Conservation (phyloP, 2,797 vertebrate genomes). For the Craterocephalus amniculus region DNA sequence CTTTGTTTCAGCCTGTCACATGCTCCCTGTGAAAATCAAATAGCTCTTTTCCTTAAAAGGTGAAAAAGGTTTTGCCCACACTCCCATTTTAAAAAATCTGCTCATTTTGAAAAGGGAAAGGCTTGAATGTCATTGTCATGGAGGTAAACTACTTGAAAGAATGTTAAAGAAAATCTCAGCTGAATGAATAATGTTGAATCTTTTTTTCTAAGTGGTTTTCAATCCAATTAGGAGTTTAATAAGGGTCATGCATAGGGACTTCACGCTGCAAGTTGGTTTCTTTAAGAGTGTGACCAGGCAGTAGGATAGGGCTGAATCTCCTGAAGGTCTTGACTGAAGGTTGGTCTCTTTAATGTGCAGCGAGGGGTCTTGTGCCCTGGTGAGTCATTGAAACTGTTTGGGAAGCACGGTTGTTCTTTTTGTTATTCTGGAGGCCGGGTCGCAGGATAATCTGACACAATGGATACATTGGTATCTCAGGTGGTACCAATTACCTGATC, state of each 20-base stretch:
- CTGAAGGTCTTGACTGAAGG: constrained; percentile 62
- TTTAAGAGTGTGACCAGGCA: constrained; percentile 75
- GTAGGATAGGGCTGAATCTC: constrained; percentile 72
- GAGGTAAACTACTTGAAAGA: constrained; percentile 73
- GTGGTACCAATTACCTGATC: constrained; percentile 81
- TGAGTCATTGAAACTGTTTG: constrained; percentile 65
- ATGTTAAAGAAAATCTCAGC: constrained; percentile 75
- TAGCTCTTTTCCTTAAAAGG: constrained; percentile 84
- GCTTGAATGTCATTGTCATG: constrained; percentile 76
- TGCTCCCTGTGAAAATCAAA: constrained; percentile 90
- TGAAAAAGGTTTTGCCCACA: constrained; percentile 67
- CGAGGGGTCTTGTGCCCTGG: constrained; percentile 77
- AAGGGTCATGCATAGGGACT: constrained; percentile 93
- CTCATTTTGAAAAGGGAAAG: constrained; percentile 61
- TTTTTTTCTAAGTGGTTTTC: constrained; percentile 82
- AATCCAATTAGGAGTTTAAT: constrained; percentile 97
- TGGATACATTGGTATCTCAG: constrained; percentile 78
- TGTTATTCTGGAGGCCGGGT: constrained; percentile 54
- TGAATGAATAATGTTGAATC: constrained; percentile 85
- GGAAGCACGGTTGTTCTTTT: constrained; percentile 62
- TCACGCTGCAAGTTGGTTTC: constrained; percentile 89
- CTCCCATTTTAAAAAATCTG: constrained; percentile 65
- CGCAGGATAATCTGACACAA: constrained; percentile 58
- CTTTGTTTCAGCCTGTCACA: constrained; percentile 87
- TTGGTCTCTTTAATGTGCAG: constrained; percentile 73